Percentiles rank a stretch among this genome's conserved stretches.
These are phyloP conservation scores for Oscheius sp. DNA, from an alignment of 2,888 invertebrate genomes.

Conservation along the genomic window DNA sequence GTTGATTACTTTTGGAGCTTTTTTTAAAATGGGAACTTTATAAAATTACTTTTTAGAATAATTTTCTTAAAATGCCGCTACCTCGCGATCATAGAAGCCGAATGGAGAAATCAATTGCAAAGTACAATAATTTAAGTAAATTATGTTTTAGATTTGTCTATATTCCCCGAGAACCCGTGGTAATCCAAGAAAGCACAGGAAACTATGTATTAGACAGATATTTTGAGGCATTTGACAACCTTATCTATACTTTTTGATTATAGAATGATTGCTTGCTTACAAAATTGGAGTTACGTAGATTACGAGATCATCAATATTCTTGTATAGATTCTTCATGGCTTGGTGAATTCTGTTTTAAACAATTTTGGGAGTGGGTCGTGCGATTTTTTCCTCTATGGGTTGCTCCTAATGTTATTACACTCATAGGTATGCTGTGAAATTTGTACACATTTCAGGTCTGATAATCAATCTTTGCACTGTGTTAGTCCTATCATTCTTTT, in stretches of 20 bases:
- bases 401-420: constrained; percentile 96
- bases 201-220: background rate
- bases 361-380: constrained; percentile 95
- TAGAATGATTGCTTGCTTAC: constrained; percentile 66
- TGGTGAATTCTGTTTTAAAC: constrained; percentile 77
- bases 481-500: constrained; percentile 87
- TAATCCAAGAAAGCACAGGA: background rate
- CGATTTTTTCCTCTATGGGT: constrained; percentile 87
- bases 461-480: constrained; percentile 81
- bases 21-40: too few species aligned
- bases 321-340: constrained; percentile 83
- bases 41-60: too few species aligned
- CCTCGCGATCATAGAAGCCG: too few species aligned
- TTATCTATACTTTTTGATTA: background rate
- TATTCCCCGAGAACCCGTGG: background rate
- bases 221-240: constrained; percentile 1
- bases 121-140: too few species aligned
- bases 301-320: constrained; percentile 93
- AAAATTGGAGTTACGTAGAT: constrained; percentile 83
- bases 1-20: too few species aligned
- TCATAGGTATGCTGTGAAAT: constrained; percentile 73
- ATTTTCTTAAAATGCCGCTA: too few species aligned
- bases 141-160: constrained; percentile 2
- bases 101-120: too few species aligned
- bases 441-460: constrained; percentile 74